A percentile compares a stretch with the other conserved stretches of the same genome.
Conservation (phyloP, 2,113 vertebrate genomes). For the Marmota monax region DNA sequence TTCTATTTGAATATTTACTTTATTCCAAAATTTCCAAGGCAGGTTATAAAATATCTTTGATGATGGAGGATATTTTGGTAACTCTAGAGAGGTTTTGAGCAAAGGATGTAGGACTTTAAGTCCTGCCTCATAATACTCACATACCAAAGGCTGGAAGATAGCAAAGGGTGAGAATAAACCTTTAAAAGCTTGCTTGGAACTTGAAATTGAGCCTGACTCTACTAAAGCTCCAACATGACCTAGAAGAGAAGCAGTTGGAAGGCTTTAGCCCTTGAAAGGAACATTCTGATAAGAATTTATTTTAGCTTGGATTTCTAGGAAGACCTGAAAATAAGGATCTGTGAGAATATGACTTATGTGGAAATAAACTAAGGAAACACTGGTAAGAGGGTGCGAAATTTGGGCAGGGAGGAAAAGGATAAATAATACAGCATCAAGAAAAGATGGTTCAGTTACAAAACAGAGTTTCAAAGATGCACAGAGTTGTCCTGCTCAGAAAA, state of each 20-base stretch:
- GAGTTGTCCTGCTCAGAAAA: background rate
- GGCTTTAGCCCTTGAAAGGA: background rate
- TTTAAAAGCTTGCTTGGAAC: background rate
- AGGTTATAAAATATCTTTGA: background rate
- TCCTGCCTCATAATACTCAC: background rate
- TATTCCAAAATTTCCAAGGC: background rate
- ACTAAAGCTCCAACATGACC: background rate
- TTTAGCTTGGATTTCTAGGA: background rate
- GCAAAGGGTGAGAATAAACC: background rate
- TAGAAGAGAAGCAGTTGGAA: background rate
- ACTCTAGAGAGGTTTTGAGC: background rate
- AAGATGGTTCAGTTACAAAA: background rate
- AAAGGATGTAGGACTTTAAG: background rate
- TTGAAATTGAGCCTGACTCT: constrained; percentile 8
- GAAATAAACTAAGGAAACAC: background rate
- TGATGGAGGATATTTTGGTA: background rate
- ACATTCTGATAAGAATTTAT: background rate
- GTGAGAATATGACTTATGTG: background rate
- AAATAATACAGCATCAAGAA: background rate
- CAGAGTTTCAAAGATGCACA: background rate
- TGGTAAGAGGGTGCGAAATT: background rate
- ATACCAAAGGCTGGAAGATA: background rate
- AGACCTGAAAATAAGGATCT: background rate
- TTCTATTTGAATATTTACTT: constrained; percentile 12
- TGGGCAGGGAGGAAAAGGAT: background rate